Evolutionary conservation across 2,113 vertebrate species (phyloP).

Genomic region (Boleophthalmus pectinirostris): DNA sequence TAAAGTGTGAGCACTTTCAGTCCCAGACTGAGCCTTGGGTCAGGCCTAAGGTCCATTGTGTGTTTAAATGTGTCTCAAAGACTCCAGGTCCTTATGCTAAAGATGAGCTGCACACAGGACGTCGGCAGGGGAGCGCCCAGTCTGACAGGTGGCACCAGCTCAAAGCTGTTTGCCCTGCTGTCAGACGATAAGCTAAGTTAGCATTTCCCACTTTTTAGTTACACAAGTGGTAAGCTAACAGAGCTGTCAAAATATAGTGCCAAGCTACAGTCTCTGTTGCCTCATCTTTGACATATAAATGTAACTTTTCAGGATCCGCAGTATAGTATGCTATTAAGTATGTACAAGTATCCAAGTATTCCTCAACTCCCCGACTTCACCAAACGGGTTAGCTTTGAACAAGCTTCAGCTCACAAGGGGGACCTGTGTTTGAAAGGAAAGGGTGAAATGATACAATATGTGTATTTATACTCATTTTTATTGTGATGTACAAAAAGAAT

Average conservation of each 20-base stretch:
- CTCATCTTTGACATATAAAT: not conserved
- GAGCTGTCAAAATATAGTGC: conserved; percentile 2
- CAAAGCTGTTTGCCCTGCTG: conserved; percentile 3
- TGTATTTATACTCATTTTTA: conserved; percentile 73
- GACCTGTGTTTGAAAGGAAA: conserved; percentile 50
- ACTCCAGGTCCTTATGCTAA: conserved; percentile 2
- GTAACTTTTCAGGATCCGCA: conserved; percentile 7
- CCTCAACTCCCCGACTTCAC: conserved; percentile 10
- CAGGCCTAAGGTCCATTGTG: conserved; percentile 1
- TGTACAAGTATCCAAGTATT: not conserved
- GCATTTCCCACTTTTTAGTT: conserved; percentile 5
- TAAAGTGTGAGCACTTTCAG: conserved; percentile 12
- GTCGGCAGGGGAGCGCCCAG: not conserved
- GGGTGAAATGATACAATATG: conserved; percentile 32
- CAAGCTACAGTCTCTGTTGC: conserved; percentile 10
- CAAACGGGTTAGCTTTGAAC: conserved; percentile 5
- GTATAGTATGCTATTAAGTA: not conserved
- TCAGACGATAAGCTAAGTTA: conserved; percentile 7
- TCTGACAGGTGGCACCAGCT: not conserved
- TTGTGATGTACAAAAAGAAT: conserved; percentile 67
- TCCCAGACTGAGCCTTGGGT: not conserved
- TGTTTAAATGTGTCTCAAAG: conserved; percentile 5
- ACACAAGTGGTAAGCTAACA: conserved; percentile 8
- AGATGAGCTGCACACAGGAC: conserved; percentile 4
- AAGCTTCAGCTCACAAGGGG: conserved; percentile 18